These are phyloP conservation scores for Ornithorhynchus anatinus DNA, from an alignment of 2,113 vertebrate species.

Conservation along the genomic window DNA sequence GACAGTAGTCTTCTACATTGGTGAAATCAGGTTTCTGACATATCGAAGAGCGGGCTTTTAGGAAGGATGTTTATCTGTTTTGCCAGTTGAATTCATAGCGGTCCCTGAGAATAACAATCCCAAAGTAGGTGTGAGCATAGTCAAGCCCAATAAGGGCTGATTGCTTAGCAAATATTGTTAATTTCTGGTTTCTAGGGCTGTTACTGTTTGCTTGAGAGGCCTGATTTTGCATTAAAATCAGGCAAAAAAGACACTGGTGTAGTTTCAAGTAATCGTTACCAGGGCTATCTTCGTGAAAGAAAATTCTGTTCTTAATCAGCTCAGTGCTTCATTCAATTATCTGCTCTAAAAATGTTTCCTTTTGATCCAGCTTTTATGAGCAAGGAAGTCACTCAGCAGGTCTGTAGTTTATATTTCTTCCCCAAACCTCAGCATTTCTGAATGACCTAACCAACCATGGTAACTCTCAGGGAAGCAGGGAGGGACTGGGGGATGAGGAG, in stretches of 20 bases:
- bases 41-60: background rate
- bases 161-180: conserved; percentile 1
- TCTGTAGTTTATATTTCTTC: conserved; percentile 1
- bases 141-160: background rate
- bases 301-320: conserved; percentile 38
- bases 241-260: conserved; percentile 6
- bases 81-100: background rate
- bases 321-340: conserved; percentile 36
- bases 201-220: background rate
- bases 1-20: background rate
- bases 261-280: background rate
- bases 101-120: conserved; percentile 4
- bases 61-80: background rate
- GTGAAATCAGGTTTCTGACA: background rate
- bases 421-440: background rate
- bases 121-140: background rate
- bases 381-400: conserved; percentile 26
- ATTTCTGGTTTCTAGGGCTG: conserved; percentile 17
- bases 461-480: background rate
- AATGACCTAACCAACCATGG: background rate
- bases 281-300: conserved; percentile 7
- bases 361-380: conserved; percentile 13
- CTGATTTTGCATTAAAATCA: conserved; percentile 1
- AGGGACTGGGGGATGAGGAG: no score
- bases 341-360: conserved; percentile 49